phyloP scores from a whole-genome alignment of 2,113 vertebrate species.

The Solea senegalensis region DNA sequence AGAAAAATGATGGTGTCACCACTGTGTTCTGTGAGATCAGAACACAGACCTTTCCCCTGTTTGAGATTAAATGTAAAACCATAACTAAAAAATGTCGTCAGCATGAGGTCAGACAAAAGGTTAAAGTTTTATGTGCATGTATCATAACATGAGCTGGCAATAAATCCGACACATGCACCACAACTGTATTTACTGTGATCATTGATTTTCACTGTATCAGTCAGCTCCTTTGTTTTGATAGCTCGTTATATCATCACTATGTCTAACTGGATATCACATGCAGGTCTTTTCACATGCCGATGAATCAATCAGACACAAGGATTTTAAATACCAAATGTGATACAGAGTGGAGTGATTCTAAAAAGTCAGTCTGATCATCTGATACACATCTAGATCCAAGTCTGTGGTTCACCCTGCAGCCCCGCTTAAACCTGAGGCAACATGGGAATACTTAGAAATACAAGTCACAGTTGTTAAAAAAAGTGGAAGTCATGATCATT shows the following conservation, averaged over 20 bases:
- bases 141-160: background rate
- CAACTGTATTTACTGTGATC: slow-evolving; percentile 1
- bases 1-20: background rate
- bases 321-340: background rate
- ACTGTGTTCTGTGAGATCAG: too few species aligned
- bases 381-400: background rate
- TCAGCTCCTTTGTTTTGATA: background rate
- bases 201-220: background rate
- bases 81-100: background rate
- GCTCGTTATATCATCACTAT: slow-evolving; percentile 26
- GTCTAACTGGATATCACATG: background rate
- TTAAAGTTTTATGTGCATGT: background rate
- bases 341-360: background rate
- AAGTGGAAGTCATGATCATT: too few species aligned
- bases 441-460: background rate
- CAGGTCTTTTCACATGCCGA: background rate
- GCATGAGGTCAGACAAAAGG: background rate
- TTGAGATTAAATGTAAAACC: background rate
- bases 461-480: background rate
- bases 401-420: background rate
- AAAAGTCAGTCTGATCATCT: slow-evolving; percentile 6
- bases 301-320: slow-evolving; percentile 23
- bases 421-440: background rate
- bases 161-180: background rate
- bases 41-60: too few species aligned